Percentiles rank a stretch among this genome's conserved stretches.
These are phyloP conservation scores for Drosophila varians DNA, from an alignment of 1,140 invertebrate genomes.

Conservation along the genomic window DNA sequence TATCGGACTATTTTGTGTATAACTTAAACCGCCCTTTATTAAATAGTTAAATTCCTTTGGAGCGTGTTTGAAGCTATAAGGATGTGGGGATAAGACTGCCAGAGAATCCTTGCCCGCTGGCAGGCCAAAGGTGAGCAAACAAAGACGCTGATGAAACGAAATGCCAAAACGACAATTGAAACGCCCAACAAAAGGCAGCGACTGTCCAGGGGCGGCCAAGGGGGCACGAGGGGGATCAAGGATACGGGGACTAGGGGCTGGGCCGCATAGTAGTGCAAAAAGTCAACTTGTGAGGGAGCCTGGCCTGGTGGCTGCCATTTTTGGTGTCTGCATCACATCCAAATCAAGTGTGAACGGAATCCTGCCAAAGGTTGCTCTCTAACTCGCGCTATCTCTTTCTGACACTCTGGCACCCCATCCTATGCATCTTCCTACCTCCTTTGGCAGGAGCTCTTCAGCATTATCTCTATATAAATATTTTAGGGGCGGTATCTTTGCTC, in stretches of 20 bases:
- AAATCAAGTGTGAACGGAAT: constrained; percentile 77
- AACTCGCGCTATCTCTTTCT: constrained; percentile 2
- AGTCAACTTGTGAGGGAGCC: constrained; percentile 65
- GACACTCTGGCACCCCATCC: not conserved
- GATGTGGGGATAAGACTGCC: not conserved
- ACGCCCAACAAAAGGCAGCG: constrained; percentile 67
- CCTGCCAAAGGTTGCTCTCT: constrained; percentile 57
- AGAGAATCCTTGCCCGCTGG: constrained; percentile 48
- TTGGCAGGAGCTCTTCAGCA: constrained; percentile 11
- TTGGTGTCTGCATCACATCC: constrained; percentile 54
- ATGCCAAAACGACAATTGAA: constrained; percentile 80
- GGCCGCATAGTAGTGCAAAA: constrained; percentile 50
- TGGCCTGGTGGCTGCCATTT: constrained; percentile 63
- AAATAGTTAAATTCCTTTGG: not conserved
- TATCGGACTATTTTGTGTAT: not conserved
- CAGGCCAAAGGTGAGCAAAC: constrained; percentile 66
- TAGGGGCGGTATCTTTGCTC: constrained; percentile 37
- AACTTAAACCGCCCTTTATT: not conserved
- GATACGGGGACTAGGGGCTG: constrained; percentile 4
- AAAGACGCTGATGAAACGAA: constrained; percentile 78
- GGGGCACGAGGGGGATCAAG: not conserved
- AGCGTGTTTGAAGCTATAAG: not conserved
- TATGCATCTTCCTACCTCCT: constrained; percentile 25
- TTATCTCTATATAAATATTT: constrained; percentile 47
- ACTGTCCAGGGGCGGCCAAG: constrained; percentile 25